Percentiles rank a stretch among this genome's conserved stretches.
phyloP scores from a whole-genome alignment of 2,113 vertebrate genomes.

The Pontoporia blainvillei region DNA sequence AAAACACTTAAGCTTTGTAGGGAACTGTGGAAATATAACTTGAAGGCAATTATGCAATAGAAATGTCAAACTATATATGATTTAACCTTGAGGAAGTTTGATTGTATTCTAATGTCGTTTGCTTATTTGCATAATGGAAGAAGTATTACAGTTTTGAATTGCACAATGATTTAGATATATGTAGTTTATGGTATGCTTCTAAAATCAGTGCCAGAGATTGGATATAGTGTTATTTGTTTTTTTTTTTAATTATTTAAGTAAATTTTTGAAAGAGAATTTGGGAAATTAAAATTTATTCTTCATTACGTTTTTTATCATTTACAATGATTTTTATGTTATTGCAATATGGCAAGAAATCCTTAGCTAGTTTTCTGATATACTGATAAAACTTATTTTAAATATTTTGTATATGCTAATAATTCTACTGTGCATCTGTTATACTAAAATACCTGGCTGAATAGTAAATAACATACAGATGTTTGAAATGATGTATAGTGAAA shows the following conservation, averaged over 20 bases:
- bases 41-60: neutral
- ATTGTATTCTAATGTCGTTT: neutral
- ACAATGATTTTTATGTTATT: neutral
- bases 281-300: neutral
- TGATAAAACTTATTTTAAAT: neutral
- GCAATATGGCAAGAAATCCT: neutral
- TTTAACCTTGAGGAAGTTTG: constrained; percentile 18
- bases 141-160: neutral
- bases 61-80: neutral
- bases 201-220: neutral
- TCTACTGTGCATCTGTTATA: neutral
- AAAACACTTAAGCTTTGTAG: neutral
- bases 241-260: neutral
- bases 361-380: neutral
- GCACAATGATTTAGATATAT: neutral
- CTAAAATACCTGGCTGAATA: neutral
- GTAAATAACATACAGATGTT: neutral
- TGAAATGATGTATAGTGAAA: neutral
- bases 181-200: neutral
- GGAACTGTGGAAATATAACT: neutral
- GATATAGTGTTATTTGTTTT: neutral
- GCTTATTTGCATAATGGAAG: constrained; percentile 20
- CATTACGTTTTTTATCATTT: neutral
- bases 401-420: neutral
- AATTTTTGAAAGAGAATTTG: neutral